Conservation (phyloP, 2,888 invertebrate species). For the Colletes collaris region DNA sequence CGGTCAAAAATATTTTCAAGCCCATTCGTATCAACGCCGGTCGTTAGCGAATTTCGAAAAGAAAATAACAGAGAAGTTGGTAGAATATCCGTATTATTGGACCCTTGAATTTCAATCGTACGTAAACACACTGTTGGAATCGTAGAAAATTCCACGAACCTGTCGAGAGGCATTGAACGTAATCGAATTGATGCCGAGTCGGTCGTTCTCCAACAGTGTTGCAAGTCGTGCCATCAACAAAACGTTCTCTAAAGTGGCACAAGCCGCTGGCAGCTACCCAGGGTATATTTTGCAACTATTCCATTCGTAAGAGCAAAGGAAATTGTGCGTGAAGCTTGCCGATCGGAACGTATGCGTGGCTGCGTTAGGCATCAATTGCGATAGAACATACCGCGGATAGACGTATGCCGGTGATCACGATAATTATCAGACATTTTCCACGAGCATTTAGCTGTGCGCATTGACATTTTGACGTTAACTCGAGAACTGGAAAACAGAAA, state of each 20-base stretch:
- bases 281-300: conserved; percentile 55
- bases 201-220: conserved; percentile 18
- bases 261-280: conserved; percentile 8
- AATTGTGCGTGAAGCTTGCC: conserved; percentile 65
- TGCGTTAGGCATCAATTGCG: conserved; percentile 63
- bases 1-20: no score
- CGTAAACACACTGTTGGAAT: neutral
- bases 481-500: conserved; percentile 56
- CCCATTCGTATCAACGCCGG: no score
- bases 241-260: conserved; percentile 12
- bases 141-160: no score
- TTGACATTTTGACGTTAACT: conserved; percentile 76
- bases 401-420: conserved; percentile 48
- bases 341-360: conserved; percentile 29
- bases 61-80: no score
- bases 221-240: conserved; percentile 22
- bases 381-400: conserved; percentile 53
- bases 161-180: neutral
- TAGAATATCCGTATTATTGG: no score
- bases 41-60: no score
- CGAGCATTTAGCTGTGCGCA: conserved; percentile 70
- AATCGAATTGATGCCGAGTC: neutral
- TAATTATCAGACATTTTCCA: conserved; percentile 71
- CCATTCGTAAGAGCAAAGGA: conserved; percentile 59
- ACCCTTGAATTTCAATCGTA: no score